phyloP scores from a whole-genome alignment of 2,888 invertebrate genomes.

The Diogma glabrata region DNA sequence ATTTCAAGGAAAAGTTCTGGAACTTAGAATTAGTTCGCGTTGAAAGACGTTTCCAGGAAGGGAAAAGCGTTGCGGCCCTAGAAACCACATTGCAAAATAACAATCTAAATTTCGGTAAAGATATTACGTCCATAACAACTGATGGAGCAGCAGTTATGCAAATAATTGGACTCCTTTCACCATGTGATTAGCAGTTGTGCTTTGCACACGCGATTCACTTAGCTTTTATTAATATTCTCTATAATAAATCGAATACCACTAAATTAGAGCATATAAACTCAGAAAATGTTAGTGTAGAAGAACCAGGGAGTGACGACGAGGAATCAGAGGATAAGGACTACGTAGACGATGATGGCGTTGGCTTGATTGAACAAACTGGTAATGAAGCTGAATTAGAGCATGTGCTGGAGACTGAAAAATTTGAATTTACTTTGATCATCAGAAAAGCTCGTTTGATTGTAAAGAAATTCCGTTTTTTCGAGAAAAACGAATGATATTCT shows the following conservation, averaged over 20 bases:
- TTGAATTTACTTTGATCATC: too few relatives aligned
- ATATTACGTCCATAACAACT: slow-evolving; percentile 8
- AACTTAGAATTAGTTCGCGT: neutral
- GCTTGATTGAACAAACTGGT: neutral
- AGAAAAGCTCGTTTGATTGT: neutral
- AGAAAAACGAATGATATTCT: slow-evolving; percentile 2
- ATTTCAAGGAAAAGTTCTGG: neutral
- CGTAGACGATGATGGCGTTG: too few relatives aligned
- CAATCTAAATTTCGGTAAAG: slow-evolving; percentile 8
- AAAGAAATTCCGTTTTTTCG: neutral
- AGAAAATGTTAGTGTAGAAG: too few relatives aligned
- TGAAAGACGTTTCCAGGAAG: slow-evolving; percentile 8
- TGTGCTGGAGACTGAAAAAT: neutral
- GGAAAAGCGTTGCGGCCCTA: slow-evolving; percentile 7
- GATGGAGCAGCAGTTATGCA: too few relatives aligned
- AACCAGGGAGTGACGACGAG: neutral
- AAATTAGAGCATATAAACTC: too few relatives aligned
- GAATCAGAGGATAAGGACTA: neutral
- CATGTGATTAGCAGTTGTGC: too few relatives aligned
- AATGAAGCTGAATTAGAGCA: neutral
- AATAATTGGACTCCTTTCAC: too few relatives aligned
- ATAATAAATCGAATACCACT: too few relatives aligned
- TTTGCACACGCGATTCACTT: too few relatives aligned
- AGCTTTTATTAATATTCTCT: too few relatives aligned
- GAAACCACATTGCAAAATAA: slow-evolving; percentile 10